Conservation (phyloP, 2,113 vertebrate species). For the Corythornis cristatus region DNA sequence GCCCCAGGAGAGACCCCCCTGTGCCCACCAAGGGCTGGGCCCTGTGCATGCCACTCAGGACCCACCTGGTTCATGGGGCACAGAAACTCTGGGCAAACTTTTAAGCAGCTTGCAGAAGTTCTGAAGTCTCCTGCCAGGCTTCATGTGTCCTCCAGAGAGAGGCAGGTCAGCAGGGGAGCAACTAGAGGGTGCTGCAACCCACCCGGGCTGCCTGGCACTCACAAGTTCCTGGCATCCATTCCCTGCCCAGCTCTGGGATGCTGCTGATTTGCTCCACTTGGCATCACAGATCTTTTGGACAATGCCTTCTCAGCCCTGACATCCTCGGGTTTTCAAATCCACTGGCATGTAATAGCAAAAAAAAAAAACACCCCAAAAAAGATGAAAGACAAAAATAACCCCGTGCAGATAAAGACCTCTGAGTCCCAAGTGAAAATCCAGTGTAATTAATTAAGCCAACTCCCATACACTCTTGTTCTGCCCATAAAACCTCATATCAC, state of each 20-base stretch:
- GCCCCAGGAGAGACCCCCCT: not conserved
- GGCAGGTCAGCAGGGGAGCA: not conserved
- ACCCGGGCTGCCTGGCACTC: not conserved
- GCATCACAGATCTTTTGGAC: not conserved
- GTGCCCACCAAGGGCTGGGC: not conserved
- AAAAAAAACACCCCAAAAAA: not conserved
- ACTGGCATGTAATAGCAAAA: slow-evolving; percentile 10
- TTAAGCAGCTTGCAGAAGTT: not conserved
- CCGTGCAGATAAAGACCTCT: not conserved
- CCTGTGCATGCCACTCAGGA: too few relatives aligned
- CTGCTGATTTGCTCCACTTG: slow-evolving; percentile 6
- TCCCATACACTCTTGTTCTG: not conserved
- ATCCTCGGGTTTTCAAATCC: slow-evolving; percentile 14
- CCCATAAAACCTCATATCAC: slow-evolving; percentile 46
- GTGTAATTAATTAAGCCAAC: slow-evolving; percentile 52
- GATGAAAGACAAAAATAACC: not conserved
- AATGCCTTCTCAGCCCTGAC: slow-evolving; percentile 13
- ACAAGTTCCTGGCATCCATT: slow-evolving; percentile 45
- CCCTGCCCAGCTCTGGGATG: not conserved
- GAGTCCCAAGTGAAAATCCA: slow-evolving; percentile 1
- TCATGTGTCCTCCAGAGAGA: not conserved
- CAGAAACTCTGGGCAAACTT: not conserved
- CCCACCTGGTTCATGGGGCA: not conserved
- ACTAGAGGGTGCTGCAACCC: slow-evolving; percentile 49
- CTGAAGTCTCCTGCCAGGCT: not conserved